Conservation (phyloP, 2,113 vertebrate genomes). For the Glaucomys volans region DNA sequence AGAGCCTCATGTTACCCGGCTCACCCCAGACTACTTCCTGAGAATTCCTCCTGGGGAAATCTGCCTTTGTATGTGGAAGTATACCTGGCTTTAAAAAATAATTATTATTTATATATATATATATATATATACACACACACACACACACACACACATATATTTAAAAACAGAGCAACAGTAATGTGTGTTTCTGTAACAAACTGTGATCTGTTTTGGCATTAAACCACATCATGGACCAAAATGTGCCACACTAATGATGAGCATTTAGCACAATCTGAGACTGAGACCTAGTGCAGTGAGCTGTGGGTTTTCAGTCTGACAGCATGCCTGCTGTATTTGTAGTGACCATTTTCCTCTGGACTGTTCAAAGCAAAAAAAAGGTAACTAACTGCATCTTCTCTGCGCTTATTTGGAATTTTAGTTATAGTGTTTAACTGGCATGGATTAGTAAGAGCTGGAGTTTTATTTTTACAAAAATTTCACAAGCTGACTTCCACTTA, state of each 20-base stretch:
- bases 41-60: conserved; percentile 84
- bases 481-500: conserved; percentile 87
- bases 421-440: too few relatives aligned
- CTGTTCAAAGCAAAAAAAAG: conserved; percentile 86
- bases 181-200: conserved; percentile 84
- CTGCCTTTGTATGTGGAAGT: conserved; percentile 85
- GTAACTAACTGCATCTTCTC: too few relatives aligned
- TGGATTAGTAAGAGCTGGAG: too few relatives aligned
- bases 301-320: conserved; percentile 84
- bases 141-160: conserved; percentile 44
- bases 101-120: neutral
- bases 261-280: conserved; percentile 89
- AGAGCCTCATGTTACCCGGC: conserved; percentile 94
- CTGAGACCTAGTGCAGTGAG: conserved; percentile 87
- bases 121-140: conserved; percentile 13
- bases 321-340: conserved; percentile 92
- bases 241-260: conserved; percentile 90
- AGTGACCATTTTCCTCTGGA: conserved; percentile 87
- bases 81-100: conserved; percentile 82
- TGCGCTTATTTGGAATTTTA: too few relatives aligned
- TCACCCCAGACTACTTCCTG: conserved; percentile 95
- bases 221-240: conserved; percentile 94
- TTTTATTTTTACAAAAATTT: conserved; percentile 86
- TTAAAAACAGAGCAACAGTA: conserved; percentile 80
- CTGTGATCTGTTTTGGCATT: conserved; percentile 88